Conservation (phyloP, 2,797 vertebrate species). For the Halcyon chelicuti region DNA sequence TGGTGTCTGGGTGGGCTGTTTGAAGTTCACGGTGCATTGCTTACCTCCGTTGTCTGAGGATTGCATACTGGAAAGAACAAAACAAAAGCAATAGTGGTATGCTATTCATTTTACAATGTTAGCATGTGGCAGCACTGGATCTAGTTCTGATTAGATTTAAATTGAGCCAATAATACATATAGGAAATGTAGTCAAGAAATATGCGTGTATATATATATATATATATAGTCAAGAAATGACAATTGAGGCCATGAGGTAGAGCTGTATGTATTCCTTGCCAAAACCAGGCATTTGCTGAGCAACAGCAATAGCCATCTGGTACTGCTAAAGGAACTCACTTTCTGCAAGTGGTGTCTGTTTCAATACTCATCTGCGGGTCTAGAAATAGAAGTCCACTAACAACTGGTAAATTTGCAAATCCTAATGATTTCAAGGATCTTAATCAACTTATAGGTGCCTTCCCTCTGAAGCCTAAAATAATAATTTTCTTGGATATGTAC, state of each 20-base stretch:
- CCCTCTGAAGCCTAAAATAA: not conserved
- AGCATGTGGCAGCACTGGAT: not conserved
- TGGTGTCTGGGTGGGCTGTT: not conserved
- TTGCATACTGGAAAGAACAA: not conserved
- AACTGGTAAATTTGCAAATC: not conserved
- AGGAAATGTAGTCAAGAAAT: not conserved
- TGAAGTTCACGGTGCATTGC: not conserved
- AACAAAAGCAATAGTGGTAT: accelerated
- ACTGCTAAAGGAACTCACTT: not conserved
- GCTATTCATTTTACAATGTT: not conserved
- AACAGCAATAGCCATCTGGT: not conserved
- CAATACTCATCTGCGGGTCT: not conserved
- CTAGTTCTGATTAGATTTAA: not conserved
- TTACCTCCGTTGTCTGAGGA: not conserved
- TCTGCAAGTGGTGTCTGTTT: not conserved
- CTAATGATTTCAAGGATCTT: not conserved
- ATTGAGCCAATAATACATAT: not conserved
- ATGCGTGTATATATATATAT: not conserved
- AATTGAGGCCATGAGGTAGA: not conserved
- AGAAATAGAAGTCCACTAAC: not conserved
- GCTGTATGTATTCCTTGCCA: not conserved
- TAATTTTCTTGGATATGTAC: not conserved
- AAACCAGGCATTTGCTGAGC: not conserved
- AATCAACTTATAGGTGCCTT: not conserved
- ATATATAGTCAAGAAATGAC: not conserved